phyloP scores from a whole-genome alignment of 1,140 invertebrate species.

The Sipha flava region DNA sequence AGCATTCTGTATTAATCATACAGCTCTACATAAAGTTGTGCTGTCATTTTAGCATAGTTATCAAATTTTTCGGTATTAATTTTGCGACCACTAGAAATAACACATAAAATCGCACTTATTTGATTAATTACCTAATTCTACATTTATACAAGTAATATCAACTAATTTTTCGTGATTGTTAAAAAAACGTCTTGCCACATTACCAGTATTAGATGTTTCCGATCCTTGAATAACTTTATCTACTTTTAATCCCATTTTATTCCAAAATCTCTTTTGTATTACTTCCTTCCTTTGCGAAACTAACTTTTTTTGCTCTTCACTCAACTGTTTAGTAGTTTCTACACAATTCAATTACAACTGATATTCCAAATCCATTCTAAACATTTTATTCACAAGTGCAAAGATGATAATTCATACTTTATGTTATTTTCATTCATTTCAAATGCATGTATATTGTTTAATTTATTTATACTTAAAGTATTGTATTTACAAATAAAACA shows the following conservation, averaged over 20 bases:
- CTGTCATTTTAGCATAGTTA: no score
- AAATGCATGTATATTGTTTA: background rate
- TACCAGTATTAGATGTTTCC: conserved; percentile 43
- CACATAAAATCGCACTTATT: conserved; percentile 40
- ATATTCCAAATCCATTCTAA: background rate
- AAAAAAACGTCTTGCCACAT: conserved; percentile 42
- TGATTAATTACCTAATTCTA: conserved; percentile 40
- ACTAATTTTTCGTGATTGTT: conserved; percentile 38
- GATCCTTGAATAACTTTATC: conserved; percentile 36
- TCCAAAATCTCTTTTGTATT: conserved; percentile 13
- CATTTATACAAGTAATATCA: conserved; percentile 42
- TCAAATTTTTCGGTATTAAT: conserved; percentile 36
- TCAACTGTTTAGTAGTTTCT: background rate
- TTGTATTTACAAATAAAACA: conserved; percentile 34
- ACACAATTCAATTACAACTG: background rate
- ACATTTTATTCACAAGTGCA: conserved; percentile 27
- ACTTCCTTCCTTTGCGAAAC: conserved; percentile 7
- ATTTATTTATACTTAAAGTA: conserved; percentile 31
- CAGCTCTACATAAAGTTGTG: no score
- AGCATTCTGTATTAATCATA: no score
- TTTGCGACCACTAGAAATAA: conserved; percentile 39
- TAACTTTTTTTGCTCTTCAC: conserved; percentile 22
- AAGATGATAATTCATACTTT: conserved; percentile 22
- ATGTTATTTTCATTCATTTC: background rate
- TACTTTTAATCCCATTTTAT: conserved; percentile 33